A percentile compares a stretch with the other conserved stretches of the same genome.
Conservation (phyloP, 30 jellyfish, hydroid and myxozoan genomes). For the Rhopilema esculentum region DNA sequence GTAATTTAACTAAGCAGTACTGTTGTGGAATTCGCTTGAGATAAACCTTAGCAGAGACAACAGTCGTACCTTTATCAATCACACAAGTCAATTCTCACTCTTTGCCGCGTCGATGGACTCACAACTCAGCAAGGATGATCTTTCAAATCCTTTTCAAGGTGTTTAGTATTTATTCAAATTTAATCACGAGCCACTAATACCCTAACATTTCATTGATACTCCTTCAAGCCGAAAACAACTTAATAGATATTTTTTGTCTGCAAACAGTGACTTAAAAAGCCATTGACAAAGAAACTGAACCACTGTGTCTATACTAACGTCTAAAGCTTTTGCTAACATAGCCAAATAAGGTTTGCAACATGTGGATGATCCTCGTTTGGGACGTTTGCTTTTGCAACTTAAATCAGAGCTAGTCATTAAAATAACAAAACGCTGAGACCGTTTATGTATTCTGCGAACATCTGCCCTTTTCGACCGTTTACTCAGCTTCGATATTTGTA, state of each 20-base stretch:
- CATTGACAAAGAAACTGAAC: constrained; percentile 27
- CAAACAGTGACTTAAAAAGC: constrained; percentile 25
- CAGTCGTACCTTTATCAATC: constrained; percentile 46
- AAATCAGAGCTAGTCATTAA: constrained; percentile 46
- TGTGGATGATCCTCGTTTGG: constrained; percentile 32
- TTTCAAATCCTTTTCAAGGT: constrained; percentile 38
- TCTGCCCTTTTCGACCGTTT: constrained; percentile 62
- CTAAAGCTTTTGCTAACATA: constrained; percentile 35
- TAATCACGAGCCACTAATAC: constrained; percentile 51
- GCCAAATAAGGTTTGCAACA: constrained; percentile 54
- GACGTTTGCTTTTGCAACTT: constrained; percentile 70
- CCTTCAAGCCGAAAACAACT: constrained; percentile 84
- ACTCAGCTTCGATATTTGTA: constrained; percentile 49
- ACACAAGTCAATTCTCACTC: constrained; percentile 15
- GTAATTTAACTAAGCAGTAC: constrained; percentile 36
- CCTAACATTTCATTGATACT: constrained; percentile 44
- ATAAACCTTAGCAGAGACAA: constrained; percentile 57
- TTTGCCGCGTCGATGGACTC: constrained; percentile 55
- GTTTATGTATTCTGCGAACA: constrained; percentile 19
- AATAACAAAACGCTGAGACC: constrained; percentile 21
- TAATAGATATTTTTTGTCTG: constrained; percentile 71
- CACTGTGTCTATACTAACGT: constrained; percentile 51
- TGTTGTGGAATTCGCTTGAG: constrained; percentile 38
- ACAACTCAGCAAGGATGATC: constrained; percentile 49
- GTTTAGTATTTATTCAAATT: constrained; percentile 68